Evolutionary conservation across 2,888 invertebrate genomes (phyloP), one percentile per base, ranked within the genome.

Genomic region (Limulus polyphemus): DNA sequence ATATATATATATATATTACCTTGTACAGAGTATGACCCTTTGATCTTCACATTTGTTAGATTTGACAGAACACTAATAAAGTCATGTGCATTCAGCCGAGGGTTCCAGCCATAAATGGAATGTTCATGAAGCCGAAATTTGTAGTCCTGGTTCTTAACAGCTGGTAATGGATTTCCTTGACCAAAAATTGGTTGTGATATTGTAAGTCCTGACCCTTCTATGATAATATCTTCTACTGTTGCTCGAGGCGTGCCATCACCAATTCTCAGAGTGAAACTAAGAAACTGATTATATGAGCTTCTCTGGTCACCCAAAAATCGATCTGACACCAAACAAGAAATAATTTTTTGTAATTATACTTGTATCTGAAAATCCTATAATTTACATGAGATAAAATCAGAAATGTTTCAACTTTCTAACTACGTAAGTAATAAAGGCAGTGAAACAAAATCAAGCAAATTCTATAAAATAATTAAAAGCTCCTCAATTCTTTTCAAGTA

Each of bases 11-110:
- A 32, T 32, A 32, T 32, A 32, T 69, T 80, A 73, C 92, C 92
- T 71, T 84, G 83, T 60, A 82, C 83, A 2, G 87, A 86, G 76
- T 92, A 99, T 0, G 93, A 93, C 47, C 88, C 98, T 62, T 94
- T 83, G 62, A 99, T 92, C 77, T 90, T 93, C 55, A 99, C 87
- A 0, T 93, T 86, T 0, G 95, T 97, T 61, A 99, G 74, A 75
- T 99, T 95, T 57, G 94, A 87, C 10, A 99, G 81, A 49, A 99
- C 84, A 0, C 90, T 89, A 77, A 97, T 89, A 75, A 95, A 98
- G 57, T 90, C 90, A 60, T 88, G 82, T 2, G 94, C 83, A 10
- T 88, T 84, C 10, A 97, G 81, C 12, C 86, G 83, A 0, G 99
- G 99, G 63, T 89, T 87, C 99, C 99, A 99, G 11, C 91, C 89